A percentile compares a stretch with the other conserved stretches of the same genome.
Conservation (phyloP, 2,113 vertebrate genomes). For the Antechinus flavipes region DNA sequence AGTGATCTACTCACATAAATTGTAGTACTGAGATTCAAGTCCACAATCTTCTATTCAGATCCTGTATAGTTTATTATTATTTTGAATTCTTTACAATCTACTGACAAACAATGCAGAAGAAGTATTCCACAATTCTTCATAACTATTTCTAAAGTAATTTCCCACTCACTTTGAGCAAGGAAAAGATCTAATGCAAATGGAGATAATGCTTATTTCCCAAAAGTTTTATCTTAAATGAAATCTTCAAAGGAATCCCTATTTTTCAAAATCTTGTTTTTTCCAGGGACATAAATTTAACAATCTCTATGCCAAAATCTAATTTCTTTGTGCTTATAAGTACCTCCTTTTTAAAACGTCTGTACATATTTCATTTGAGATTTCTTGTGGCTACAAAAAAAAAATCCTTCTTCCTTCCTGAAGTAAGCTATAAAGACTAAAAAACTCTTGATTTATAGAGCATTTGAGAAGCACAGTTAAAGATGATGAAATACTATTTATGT, state of each 20-base stretch:
- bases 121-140: background rate
- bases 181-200: background rate
- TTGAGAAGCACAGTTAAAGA: background rate
- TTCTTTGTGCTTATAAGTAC: background rate
- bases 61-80: background rate
- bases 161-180: background rate
- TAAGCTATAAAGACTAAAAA: background rate
- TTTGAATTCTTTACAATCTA: background rate
- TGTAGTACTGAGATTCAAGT: no score
- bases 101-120: background rate
- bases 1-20: no score
- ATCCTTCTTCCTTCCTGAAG: background rate
- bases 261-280: background rate
- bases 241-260: background rate
- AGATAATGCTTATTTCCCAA: background rate
- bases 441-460: background rate
- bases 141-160: background rate
- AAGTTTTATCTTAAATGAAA: background rate
- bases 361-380: background rate
- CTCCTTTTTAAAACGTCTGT: background rate
- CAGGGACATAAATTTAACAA: background rate
- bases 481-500: background rate
- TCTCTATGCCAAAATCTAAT: background rate
- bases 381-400: conserved; percentile 1
- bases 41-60: background rate